phyloP scores from a whole-genome alignment of 2,888 invertebrate genomes.

The Atrina japonica region DNA sequence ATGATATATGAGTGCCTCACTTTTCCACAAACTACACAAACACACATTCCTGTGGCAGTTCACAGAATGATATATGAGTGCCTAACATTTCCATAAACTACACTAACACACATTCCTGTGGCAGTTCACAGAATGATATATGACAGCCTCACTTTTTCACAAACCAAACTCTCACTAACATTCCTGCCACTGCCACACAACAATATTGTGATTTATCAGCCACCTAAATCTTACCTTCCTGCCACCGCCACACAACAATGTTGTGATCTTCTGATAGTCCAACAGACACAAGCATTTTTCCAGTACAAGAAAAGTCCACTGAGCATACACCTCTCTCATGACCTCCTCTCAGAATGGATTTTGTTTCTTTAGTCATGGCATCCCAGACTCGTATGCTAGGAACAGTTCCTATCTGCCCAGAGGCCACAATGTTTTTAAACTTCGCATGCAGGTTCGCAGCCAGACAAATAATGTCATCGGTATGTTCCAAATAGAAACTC shows the following conservation, averaged over 20 bases:
- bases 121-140: no score
- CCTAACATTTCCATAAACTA: no score
- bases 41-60: no score
- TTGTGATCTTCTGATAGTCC: constrained; percentile 78
- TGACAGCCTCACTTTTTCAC: no score
- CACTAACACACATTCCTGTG: no score
- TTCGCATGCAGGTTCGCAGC: constrained; percentile 79
- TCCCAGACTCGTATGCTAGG: constrained; percentile 80
- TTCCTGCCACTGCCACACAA: constrained; percentile 81
- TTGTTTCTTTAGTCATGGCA: constrained; percentile 75
- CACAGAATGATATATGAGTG: no score
- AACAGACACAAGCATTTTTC: constrained; percentile 78
- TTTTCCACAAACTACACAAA: no score
- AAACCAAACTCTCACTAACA: no score
- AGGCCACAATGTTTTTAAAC: constrained; percentile 78
- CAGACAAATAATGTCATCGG: constrained; percentile 80
- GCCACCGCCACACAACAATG: constrained; percentile 80
- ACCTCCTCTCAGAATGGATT: constrained; percentile 75
- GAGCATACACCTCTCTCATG: constrained; percentile 78
- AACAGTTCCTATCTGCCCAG: constrained; percentile 79
- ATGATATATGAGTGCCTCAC: no score
- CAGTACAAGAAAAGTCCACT: constrained; percentile 80
- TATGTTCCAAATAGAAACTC: constrained; percentile 80
- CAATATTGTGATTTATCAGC: constrained; percentile 75
- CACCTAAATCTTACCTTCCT: constrained; percentile 80